Percentiles rank a stretch among this genome's conserved stretches.
phyloP scores from a whole-genome alignment of 2,888 invertebrate species.

The Pachycephus smyrnensis region DNA sequence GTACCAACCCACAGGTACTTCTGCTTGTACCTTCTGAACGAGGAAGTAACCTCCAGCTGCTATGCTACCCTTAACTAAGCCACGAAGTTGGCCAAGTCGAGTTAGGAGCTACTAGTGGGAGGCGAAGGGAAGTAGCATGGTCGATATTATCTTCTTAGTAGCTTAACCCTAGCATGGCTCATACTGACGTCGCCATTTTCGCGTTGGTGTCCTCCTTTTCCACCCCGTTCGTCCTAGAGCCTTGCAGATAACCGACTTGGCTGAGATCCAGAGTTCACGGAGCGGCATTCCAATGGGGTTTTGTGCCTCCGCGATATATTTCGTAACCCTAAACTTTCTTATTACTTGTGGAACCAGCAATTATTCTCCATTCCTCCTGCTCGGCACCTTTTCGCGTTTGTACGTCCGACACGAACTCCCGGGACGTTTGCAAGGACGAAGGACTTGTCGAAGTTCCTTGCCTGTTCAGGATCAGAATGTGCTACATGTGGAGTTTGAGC shows the following conservation, averaged over 20 bases:
- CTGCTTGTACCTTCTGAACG: neutral
- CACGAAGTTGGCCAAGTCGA: conserved; percentile 14
- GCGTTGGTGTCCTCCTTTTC: conserved; percentile 26
- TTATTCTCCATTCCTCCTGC: conserved; percentile 8
- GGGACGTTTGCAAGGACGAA: neutral
- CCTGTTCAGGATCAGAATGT: neutral
- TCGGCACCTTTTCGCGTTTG: neutral
- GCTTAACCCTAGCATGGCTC: conserved; percentile 35
- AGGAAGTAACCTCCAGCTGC: neutral
- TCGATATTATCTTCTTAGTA: conserved; percentile 41
- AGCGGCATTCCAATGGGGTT: conserved; percentile 40
- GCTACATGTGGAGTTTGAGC: neutral
- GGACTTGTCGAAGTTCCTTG: neutral
- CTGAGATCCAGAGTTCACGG: conserved; percentile 45
- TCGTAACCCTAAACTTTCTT: conserved; percentile 7
- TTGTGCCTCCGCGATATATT: conserved; percentile 22
- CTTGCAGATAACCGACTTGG: conserved; percentile 47
- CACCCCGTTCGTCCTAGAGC: conserved; percentile 21
- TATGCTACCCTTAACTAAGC: neutral
- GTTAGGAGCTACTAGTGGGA: neutral
- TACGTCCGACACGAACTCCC: neutral
- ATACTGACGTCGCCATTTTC: conserved; percentile 14
- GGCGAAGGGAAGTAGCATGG: conserved; percentile 15
- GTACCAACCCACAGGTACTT: no score
- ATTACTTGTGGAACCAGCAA: neutral